A percentile compares a stretch with the other conserved stretches of the same genome.
Conservation (phyloP, 2,888 invertebrate species). For the Quadriops clusia region DNA sequence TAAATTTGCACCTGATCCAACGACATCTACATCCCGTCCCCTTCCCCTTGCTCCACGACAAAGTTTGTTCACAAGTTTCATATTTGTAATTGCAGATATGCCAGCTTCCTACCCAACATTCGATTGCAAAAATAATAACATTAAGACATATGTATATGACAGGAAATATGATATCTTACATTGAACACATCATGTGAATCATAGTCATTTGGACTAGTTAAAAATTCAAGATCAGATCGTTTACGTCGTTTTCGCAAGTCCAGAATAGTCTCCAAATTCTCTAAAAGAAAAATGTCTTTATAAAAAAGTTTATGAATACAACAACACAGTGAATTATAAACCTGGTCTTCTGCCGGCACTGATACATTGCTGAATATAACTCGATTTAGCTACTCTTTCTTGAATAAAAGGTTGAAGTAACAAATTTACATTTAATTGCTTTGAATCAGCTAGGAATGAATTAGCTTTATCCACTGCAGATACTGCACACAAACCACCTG, state of each 20-base stretch:
- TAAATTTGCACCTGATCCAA: no score
- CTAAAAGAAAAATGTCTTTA: background rate
- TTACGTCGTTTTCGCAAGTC: slow-evolving; percentile 11
- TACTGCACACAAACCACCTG: slow-evolving; percentile 45
- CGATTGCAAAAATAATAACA: no score
- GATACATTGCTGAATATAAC: slow-evolving; percentile 7
- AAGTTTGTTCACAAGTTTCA: no score
- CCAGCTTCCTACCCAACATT: no score
- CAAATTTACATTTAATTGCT: slow-evolving; percentile 18
- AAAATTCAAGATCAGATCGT: no score
- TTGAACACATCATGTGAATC: slow-evolving; percentile 30
- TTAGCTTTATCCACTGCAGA: slow-evolving; percentile 47
- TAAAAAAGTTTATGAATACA: background rate
- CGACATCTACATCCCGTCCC: no score
- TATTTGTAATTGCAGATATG: no score
- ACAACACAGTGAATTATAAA: slow-evolving; percentile 1
- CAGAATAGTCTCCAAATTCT: slow-evolving; percentile 6
- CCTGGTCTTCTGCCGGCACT: slow-evolving; percentile 7
- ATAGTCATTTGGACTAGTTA: slow-evolving; percentile 26
- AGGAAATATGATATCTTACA: slow-evolving; percentile 27
- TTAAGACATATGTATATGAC: no score
- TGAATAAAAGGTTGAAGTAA: slow-evolving; percentile 23
- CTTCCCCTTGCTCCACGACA: no score
- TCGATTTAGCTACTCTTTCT: slow-evolving; percentile 18
- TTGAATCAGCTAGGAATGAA: slow-evolving; percentile 30